These are phyloP conservation scores for Branchipolynoe longqiensis DNA, from an alignment of 2,888 invertebrate genomes.

Conservation along the genomic window DNA sequence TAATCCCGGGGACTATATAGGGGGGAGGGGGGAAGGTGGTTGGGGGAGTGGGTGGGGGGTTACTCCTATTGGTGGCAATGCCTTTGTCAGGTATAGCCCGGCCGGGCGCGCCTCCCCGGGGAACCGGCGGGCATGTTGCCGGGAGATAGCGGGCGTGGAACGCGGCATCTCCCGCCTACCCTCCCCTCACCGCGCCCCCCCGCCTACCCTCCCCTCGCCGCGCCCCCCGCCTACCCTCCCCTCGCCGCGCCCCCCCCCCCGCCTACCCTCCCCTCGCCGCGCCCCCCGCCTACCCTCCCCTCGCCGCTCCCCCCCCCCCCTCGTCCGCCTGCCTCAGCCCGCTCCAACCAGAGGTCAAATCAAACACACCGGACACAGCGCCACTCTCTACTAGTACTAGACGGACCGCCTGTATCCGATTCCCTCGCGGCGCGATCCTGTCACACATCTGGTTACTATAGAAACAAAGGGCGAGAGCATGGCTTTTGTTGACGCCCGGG, in stretches of 20 bases:
- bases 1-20: conserved; percentile 21
- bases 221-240: too few species aligned
- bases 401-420: not conserved
- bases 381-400: not conserved
- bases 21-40: too few species aligned
- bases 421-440: not conserved
- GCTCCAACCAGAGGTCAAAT: conserved; percentile 40
- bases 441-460: conserved; percentile 15
- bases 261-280: too few species aligned
- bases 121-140: conserved; percentile 44
- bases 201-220: too few species aligned
- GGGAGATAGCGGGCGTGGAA: conserved; percentile 23
- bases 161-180: too few species aligned
- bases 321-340: too few species aligned
- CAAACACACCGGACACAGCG: not conserved
- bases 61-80: conserved; percentile 9
- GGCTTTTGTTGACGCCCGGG: conserved; percentile 1
- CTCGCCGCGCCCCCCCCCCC: too few species aligned
- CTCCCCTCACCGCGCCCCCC: too few species aligned
- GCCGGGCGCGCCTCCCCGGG: not conserved
- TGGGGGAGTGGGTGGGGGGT: too few species aligned
- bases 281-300: too few species aligned
- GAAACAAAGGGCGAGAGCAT: conserved; percentile 9
- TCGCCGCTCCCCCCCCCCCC: too few species aligned
- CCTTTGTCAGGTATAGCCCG: conserved; percentile 29